Evolutionary conservation across 2,113 vertebrate genomes (phyloP).

Genomic region (Andinoacara biseriatus): DNA sequence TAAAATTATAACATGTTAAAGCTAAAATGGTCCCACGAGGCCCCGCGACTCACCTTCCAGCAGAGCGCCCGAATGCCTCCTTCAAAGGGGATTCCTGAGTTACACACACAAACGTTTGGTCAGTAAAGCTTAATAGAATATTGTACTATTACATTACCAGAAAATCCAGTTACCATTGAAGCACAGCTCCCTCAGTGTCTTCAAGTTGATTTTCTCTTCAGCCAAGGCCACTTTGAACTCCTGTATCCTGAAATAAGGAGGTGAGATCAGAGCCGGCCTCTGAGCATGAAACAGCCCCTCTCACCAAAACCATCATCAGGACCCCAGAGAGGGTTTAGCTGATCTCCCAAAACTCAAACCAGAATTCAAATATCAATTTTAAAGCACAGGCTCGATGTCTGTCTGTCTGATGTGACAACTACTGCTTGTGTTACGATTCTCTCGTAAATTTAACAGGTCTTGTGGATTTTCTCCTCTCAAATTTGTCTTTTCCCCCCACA

Average conservation of each 20-base stretch:
- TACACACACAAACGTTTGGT: neutral
- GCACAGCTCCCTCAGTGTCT: constrained; percentile 88
- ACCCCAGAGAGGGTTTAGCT: neutral
- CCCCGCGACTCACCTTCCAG: constrained; percentile 91
- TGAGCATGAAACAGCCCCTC: neutral
- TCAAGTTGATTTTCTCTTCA: constrained; percentile 85
- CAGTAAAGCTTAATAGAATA: neutral
- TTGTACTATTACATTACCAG: neutral
- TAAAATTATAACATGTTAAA: neutral
- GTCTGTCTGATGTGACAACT: neutral
- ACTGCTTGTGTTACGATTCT: neutral
- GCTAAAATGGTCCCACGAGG: neutral
- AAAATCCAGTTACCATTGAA: constrained; percentile 86
- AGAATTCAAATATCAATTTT: neutral
- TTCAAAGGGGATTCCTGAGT: constrained; percentile 94
- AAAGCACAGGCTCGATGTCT: neutral
- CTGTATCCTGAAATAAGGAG: constrained; percentile 84
- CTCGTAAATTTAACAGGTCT: neutral
- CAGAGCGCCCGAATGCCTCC: constrained; percentile 93
- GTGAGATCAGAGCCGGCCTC: neutral
- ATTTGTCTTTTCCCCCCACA: neutral
- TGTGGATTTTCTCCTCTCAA: neutral
- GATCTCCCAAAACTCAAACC: neutral
- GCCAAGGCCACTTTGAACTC: constrained; percentile 90
- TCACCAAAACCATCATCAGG: neutral